Percentiles rank a stretch among this genome's conserved stretches.
Conservation (phyloP, 2,888 invertebrate species). For the Poecilobothrus nobilitatus region DNA sequence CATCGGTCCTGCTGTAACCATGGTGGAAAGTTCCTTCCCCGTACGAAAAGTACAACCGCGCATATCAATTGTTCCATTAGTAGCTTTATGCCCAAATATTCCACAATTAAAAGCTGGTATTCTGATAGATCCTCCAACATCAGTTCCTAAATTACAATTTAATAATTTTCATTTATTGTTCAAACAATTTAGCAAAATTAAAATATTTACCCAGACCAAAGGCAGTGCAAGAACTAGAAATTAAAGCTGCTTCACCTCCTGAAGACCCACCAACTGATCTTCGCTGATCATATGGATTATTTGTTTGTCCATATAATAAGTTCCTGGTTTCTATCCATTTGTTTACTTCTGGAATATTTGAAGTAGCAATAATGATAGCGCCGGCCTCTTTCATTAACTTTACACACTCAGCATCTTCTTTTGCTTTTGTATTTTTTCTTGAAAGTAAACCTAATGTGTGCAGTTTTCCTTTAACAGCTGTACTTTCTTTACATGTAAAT, state of each 20-base stretch:
- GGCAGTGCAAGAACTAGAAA: slow-evolving; percentile 70
- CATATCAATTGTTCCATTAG: slow-evolving; percentile 50
- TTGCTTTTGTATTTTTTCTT: slow-evolving; percentile 54
- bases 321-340: slow-evolving; percentile 86
- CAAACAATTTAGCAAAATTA: too few relatives aligned
- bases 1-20: slow-evolving; percentile 79
- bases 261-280: slow-evolving; percentile 87
- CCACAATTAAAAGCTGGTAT: slow-evolving; percentile 83
- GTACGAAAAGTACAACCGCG: slow-evolving; percentile 61
- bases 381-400: slow-evolving; percentile 66
- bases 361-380: slow-evolving; percentile 75
- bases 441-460: slow-evolving; percentile 59
- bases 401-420: slow-evolving; percentile 72
- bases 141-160: slow-evolving; percentile 51
- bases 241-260: slow-evolving; percentile 73
- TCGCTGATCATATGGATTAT: slow-evolving; percentile 83
- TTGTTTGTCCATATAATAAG: slow-evolving; percentile 77
- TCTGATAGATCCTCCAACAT: slow-evolving; percentile 94
- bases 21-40: slow-evolving; percentile 59
- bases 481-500: slow-evolving; percentile 85
- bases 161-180: too few relatives aligned
- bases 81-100: slow-evolving; percentile 74
- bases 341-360: slow-evolving; percentile 91
- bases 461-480: slow-evolving; percentile 63
- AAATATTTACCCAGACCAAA: slow-evolving; percentile 62